A percentile compares a stretch with the other conserved stretches of the same genome.
These are phyloP conservation scores for Philonicus albiceps DNA, from an alignment of 2,888 invertebrate genomes.

Conservation along the genomic window DNA sequence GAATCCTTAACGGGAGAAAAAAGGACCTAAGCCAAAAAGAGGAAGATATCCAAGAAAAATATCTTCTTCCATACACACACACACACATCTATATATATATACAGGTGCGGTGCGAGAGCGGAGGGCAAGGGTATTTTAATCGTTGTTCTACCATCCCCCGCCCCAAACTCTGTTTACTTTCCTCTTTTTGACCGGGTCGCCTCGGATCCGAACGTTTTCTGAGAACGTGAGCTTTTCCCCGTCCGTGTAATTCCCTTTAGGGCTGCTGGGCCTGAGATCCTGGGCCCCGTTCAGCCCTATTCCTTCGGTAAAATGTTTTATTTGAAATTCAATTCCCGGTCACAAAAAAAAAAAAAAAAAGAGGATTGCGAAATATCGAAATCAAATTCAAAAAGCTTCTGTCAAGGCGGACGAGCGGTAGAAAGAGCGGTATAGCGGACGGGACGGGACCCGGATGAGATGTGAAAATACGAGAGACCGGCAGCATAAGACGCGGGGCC, in stretches of 20 bases:
- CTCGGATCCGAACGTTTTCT: background rate
- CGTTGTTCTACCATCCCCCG: background rate
- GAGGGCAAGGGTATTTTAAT: conserved; percentile 24
- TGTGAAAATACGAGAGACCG: background rate
- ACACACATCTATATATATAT: background rate
- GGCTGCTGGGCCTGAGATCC: background rate
- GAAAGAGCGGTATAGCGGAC: background rate
- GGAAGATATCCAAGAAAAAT: background rate
- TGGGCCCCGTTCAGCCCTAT: background rate
- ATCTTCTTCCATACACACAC: background rate
- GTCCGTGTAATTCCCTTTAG: conserved; percentile 7
- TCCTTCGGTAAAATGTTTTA: conserved; percentile 23
- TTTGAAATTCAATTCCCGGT: conserved; percentile 43
- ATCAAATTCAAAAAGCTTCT: conserved; percentile 40
- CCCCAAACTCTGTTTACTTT: conserved; percentile 31
- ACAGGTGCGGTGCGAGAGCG: background rate
- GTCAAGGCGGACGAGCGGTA: background rate
- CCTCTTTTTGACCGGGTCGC: conserved; percentile 6
- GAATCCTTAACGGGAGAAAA: conserved; percentile 10
- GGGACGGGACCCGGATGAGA: background rate
- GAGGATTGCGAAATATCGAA: conserved; percentile 15
- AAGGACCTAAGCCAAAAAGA: background rate
- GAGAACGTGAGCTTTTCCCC: conserved; percentile 11
- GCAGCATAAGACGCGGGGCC: background rate
- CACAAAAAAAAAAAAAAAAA: conserved; percentile 32